phyloP scores from a whole-genome alignment of 2,797 vertebrate genomes.

The Falco naumanni region DNA sequence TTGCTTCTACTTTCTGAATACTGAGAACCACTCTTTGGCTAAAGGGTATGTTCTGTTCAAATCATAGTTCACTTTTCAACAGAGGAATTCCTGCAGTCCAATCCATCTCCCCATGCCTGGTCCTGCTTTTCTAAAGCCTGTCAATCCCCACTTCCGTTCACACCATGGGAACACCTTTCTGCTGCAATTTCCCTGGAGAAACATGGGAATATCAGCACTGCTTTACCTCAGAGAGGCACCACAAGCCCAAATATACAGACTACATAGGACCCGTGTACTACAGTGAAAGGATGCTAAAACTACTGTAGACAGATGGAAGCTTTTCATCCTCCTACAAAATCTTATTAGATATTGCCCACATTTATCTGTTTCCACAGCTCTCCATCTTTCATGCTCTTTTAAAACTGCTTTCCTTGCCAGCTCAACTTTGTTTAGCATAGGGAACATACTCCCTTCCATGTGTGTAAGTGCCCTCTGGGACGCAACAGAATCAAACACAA shows the following conservation, averaged over 20 bases:
- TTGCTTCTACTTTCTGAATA: neutral
- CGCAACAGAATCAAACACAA: neutral
- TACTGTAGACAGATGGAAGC: neutral
- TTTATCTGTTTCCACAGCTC: neutral
- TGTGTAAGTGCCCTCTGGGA: neutral
- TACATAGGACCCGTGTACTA: fast-evolving
- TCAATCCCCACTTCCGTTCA: neutral
- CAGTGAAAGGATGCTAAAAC: neutral
- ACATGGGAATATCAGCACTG: neutral
- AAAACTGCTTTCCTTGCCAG: neutral
- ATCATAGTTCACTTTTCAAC: neutral
- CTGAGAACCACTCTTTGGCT: neutral
- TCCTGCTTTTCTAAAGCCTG: neutral
- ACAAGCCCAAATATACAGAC: neutral
- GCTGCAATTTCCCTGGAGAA: neutral
- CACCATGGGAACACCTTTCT: neutral
- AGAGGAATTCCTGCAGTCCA: neutral
- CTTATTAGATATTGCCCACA: neutral
- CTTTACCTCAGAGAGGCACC: neutral
- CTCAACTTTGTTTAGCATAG: neutral
- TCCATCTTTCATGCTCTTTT: neutral
- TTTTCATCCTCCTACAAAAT: neutral
- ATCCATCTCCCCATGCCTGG: neutral
- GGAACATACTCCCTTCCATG: neutral
- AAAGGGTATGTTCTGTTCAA: neutral